A percentile compares a stretch with the other conserved stretches of the same genome.
phyloP scores from a whole-genome alignment of 2,113 vertebrate species.

The Nanorana parkeri region DNA sequence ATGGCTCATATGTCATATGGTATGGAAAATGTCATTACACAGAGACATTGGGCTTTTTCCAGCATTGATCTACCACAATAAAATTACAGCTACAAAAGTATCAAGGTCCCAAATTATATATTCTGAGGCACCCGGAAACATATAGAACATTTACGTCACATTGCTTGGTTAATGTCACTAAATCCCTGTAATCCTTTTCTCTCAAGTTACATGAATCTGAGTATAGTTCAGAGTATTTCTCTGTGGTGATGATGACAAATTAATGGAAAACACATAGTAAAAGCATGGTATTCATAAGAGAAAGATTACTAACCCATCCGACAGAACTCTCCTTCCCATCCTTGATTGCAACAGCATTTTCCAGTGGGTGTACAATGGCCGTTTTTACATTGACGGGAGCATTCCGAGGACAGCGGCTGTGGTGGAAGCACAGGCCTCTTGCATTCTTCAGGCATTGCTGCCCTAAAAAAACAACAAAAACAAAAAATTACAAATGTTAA shows the following conservation, averaged over 20 bases:
- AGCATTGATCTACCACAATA: conserved; percentile 16
- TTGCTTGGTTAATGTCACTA: conserved; percentile 24
- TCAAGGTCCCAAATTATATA: conserved; percentile 1
- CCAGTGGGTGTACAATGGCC: conserved; percentile 94
- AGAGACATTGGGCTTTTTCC: conserved; percentile 23
- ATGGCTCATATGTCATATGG: conserved; percentile 8
- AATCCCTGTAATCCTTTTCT: conserved; percentile 29
- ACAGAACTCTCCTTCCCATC: conserved; percentile 97
- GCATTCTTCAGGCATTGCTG: conserved; percentile 91
- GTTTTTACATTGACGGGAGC: conserved; percentile 91
- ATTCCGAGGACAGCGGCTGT: conserved; percentile 88
- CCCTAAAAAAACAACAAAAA: conserved; percentile 69
- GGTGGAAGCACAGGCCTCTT: conserved; percentile 81
- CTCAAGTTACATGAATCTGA: conserved; percentile 40
- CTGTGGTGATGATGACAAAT: conserved; percentile 34
- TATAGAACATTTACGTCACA: conserved; percentile 9
- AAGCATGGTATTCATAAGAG: conserved; percentile 14
- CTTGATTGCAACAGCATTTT: conserved; percentile 90
- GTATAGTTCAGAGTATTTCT: conserved; percentile 15
- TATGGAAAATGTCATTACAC: conserved; percentile 14
- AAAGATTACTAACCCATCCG: conserved; percentile 82
- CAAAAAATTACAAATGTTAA: not conserved
- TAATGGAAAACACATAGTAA: conserved; percentile 28
- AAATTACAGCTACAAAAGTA: conserved; percentile 8
- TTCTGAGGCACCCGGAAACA: conserved; percentile 6